Percentiles rank a stretch among this genome's conserved stretches.
Conservation (phyloP, 1,140 invertebrate genomes). For the Atta colombica region DNA sequence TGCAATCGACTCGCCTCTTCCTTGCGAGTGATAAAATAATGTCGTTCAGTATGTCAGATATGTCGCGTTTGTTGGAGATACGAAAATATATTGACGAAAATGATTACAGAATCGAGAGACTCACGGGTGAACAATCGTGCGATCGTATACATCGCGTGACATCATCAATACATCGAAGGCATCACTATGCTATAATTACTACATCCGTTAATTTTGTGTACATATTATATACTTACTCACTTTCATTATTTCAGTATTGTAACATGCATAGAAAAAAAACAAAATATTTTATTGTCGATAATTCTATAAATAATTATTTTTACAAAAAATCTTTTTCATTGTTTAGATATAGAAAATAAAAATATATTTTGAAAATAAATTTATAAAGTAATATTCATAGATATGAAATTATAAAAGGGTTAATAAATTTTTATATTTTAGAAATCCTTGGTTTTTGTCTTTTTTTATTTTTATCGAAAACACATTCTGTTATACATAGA, state of each 20-base stretch:
- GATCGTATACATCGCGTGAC: slow-evolving; percentile 77
- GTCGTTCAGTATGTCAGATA: background rate
- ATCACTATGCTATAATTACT: background rate
- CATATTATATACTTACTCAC: background rate
- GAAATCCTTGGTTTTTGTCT: background rate
- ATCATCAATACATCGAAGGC: slow-evolving; percentile 61
- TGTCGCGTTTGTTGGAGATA: background rate
- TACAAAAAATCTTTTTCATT: background rate
- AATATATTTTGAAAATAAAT: background rate
- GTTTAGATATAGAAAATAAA: background rate
- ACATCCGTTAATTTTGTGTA: background rate
- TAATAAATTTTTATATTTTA: slow-evolving; percentile 4
- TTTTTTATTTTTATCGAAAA: no score
- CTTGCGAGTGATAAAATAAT: background rate
- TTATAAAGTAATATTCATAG: no score
- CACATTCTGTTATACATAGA: no score
- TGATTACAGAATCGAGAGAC: slow-evolving; percentile 47
- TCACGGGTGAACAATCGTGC: slow-evolving; percentile 65
- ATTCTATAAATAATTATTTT: background rate
- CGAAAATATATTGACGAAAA: slow-evolving; percentile 27
- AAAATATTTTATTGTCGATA: background rate
- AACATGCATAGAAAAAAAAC: background rate
- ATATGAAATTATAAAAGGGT: background rate
- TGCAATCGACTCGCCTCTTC: background rate
- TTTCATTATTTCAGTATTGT: background rate